These are phyloP conservation scores for Idris sp. DNA, from an alignment of 1,140 invertebrate genomes.

Conservation along the genomic window DNA sequence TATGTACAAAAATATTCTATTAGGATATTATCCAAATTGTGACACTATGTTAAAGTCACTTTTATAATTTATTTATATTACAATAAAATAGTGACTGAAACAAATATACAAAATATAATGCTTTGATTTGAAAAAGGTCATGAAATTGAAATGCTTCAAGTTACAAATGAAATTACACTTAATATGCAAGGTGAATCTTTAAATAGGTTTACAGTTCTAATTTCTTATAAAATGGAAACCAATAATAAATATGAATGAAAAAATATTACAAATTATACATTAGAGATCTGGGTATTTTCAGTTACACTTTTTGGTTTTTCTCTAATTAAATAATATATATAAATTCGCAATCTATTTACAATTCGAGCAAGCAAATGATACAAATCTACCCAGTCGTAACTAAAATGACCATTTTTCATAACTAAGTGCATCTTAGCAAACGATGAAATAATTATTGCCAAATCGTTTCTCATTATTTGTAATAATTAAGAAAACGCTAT, in stretches of 20 bases:
- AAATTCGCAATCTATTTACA: constrained; percentile 46
- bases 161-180: constrained; percentile 5
- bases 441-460: too few species aligned
- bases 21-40: constrained; percentile 21
- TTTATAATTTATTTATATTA: constrained; percentile 48
- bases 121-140: too few species aligned
- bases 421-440: too few species aligned
- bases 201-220: constrained; percentile 21
- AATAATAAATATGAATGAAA: neutral
- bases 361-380: constrained; percentile 9
- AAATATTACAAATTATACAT: neutral
- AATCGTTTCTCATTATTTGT: too few species aligned
- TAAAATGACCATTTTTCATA: constrained; percentile 48
- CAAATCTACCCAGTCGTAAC: constrained; percentile 7
- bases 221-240: too few species aligned
- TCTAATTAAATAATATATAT: constrained; percentile 40
- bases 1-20: constrained; percentile 60
- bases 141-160: too few species aligned
- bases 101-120: constrained; percentile 59
- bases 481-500: too few species aligned
- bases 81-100: constrained; percentile 51
- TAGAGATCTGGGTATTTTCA: constrained; percentile 7
- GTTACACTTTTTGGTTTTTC: constrained; percentile 18
- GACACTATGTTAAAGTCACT: constrained; percentile 45
- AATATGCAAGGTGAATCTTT: too few species aligned